Evolutionary conservation across 2,113 vertebrate genomes (phyloP), one percentile per base, ranked within the genome.

Genomic region (Meles meles): DNA sequence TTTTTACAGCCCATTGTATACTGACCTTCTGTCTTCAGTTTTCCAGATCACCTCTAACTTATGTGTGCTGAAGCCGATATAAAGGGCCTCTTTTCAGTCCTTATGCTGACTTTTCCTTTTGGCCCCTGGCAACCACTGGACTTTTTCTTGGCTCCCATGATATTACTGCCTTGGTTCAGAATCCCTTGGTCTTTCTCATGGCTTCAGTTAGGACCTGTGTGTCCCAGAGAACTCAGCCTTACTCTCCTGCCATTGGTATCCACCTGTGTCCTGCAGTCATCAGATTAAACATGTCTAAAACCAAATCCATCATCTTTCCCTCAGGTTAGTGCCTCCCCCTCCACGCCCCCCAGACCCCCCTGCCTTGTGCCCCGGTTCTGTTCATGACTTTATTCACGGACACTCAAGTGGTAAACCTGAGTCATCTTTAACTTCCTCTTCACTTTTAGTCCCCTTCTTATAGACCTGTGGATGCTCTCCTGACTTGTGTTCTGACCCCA

Each of bases 381-480:
- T 90, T 92, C 67, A 12, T 89, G 79, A 69, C 61, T 89, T 96
- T 71, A 47, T 88, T 86, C 79, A 67, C 76, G 20, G 47, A 69
- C 52, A 42, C 13, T 44, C 71, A 37, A 8, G 80, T 15, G 49
- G 74, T 83, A 69, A 89, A 18, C 42, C 57, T 83, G 83, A 83
- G 44, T 97, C 83, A 84, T 83, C 57, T 89, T 96, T 77, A 69
- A 87, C 94, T 88, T 97, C 93, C 87, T 93, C 86, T 93, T 90
- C 57, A 15, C 88, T 25, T 37, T 52, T 4, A 39, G 17, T 52
- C 20, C 27, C 21, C 20, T 9, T 5, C 63, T 39, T 18, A n/a
- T 42, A 72, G 79, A 37, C 44, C 9, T 87, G 34, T 63, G 34
- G 65, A 10, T 91, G 59, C 18, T 84, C 81, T 34, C 20, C 80